Evolutionary conservation across 2,797 vertebrate genomes (phyloP).

Genomic region (Aplochiton taeniatus): DNA sequence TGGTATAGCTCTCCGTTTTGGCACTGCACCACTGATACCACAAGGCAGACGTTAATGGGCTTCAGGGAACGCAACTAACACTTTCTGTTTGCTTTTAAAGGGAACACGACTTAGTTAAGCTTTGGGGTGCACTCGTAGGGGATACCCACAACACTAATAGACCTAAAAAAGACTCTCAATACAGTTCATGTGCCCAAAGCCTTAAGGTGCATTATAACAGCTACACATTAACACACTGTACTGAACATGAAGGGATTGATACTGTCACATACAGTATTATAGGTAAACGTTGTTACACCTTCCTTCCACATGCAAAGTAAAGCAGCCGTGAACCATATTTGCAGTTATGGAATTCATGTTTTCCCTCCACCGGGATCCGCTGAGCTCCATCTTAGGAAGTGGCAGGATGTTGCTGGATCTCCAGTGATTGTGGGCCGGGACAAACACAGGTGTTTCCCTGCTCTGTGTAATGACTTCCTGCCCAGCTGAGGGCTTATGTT

Average conservation of each 20-base stretch:
- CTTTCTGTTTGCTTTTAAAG: not conserved
- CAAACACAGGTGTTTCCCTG: conserved; percentile 80
- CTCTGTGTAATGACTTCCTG: conserved; percentile 60
- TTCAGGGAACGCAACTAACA: not conserved
- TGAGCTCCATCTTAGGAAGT: conserved; percentile 42
- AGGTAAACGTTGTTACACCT: not conserved
- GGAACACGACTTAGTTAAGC: not conserved
- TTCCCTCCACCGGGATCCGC: conserved; percentile 45
- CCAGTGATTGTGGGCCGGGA: conserved; percentile 62
- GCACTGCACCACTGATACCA: not conserved
- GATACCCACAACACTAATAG: no score
- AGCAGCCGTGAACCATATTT: conserved; percentile 15
- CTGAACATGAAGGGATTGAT: no score
- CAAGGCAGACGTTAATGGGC: not conserved
- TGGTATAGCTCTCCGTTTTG: conserved; percentile 11
- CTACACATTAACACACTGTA: no score
- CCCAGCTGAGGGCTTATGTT: conserved; percentile 50
- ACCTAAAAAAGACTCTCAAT: no score
- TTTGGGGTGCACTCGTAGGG: no score
- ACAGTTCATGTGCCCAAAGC: no score
- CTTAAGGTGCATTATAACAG: no score
- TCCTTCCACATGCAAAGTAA: not conserved
- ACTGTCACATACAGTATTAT: no score
- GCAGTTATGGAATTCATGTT: conserved; percentile 33
- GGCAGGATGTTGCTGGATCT: conserved; percentile 67